These are phyloP conservation scores for Laodelphax striatellus DNA, from an alignment of 1,140 invertebrate genomes.

Conservation along the genomic window DNA sequence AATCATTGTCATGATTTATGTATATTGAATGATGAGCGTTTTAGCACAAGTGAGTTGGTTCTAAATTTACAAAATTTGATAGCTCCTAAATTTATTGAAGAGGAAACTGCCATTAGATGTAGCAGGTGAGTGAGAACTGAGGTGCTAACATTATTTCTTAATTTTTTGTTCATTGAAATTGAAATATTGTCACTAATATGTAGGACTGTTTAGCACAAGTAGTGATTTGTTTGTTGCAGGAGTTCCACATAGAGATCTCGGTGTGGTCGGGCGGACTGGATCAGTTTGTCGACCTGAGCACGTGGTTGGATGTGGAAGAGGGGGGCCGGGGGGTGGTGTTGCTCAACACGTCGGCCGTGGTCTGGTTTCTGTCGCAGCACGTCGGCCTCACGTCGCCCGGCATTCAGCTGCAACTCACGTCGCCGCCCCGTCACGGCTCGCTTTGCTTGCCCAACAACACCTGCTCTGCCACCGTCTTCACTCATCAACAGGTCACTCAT, in stretches of 20 bases:
- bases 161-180: too few species aligned
- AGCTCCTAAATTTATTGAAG: too few species aligned
- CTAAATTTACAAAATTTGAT: too few species aligned
- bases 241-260: constrained; percentile 78
- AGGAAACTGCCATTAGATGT: too few species aligned
- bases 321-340: constrained; percentile 58
- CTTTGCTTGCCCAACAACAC: constrained; percentile 42
- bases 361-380: constrained; percentile 60
- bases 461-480: constrained; percentile 52
- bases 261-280: constrained; percentile 71
- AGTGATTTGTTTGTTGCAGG: constrained; percentile 32
- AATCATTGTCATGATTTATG: too few species aligned
- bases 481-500: constrained; percentile 46
- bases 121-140: too few species aligned
- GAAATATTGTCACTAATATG: too few species aligned
- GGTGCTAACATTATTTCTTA: too few species aligned
- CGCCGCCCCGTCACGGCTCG: constrained; percentile 50
- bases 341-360: constrained; percentile 65
- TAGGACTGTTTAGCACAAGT: neutral
- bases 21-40: too few species aligned
- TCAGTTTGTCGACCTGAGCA: constrained; percentile 48
- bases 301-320: constrained; percentile 66
- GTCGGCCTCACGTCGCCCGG: constrained; percentile 55
- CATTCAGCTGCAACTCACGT: constrained; percentile 46
- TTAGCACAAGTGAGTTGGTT: too few species aligned